Evolutionary conservation across 2,888 invertebrate genomes (phyloP).

Genomic region (Peribatodes rhomboidaria): DNA sequence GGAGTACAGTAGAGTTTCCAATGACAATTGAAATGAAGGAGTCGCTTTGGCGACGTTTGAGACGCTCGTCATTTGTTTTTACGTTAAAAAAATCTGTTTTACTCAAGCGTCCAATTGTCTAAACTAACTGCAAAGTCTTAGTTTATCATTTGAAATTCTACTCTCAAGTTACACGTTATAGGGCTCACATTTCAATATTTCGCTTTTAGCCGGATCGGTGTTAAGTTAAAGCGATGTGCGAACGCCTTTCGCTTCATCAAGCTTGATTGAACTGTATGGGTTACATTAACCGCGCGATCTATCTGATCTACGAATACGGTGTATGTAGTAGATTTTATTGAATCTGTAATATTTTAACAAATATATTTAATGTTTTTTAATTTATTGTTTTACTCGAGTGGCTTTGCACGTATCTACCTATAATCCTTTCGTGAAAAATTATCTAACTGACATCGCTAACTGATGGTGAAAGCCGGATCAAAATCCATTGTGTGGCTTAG

Average conservation of each 20-base stretch:
- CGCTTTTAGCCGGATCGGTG: neutral
- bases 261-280: constrained; percentile 53
- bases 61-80: too few species aligned
- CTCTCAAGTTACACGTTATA: neutral
- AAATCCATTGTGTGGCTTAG: too few species aligned
- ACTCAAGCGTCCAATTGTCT: too few species aligned
- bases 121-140: too few species aligned
- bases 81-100: too few species aligned
- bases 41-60: too few species aligned
- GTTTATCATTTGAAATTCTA: neutral
- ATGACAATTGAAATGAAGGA: too few species aligned
- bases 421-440: too few species aligned
- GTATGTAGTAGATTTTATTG: constrained; percentile 74
- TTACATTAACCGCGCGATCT: constrained; percentile 52
- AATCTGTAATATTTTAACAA: constrained; percentile 86
- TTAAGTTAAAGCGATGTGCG: neutral
- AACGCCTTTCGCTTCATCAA: constrained; percentile 43
- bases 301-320: constrained; percentile 22
- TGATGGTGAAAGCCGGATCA: too few species aligned
- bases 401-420: too few species aligned
- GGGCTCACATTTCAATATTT: neutral
- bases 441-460: too few species aligned
- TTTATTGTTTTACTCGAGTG: constrained; percentile 50
- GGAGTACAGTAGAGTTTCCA: neutral
- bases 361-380: constrained; percentile 84